Evolutionary conservation across 2,797 vertebrate species (phyloP), one percentile per base, ranked within the genome.

Genomic region (Dromococcyx pavoninus): DNA sequence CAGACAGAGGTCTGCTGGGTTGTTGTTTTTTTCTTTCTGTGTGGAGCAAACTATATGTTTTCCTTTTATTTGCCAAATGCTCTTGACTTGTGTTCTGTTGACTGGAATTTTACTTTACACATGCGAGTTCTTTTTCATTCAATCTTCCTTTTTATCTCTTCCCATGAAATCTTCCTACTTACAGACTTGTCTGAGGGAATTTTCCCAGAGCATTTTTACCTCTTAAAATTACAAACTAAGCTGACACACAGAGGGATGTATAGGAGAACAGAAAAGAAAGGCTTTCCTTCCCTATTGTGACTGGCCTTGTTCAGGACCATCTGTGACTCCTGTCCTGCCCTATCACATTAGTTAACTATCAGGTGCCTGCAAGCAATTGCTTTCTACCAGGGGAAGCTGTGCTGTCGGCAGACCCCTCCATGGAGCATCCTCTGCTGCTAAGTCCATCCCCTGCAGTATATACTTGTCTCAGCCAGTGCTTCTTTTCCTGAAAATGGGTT

Each of bases 291-390:
- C 65, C 12, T 51, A 27, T 3, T 0, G 0, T 58, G 46, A 5
- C n/a, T 35, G 25, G 22, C 41, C 32, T 83, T 51, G 41, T 54
- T 53, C 19, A 48, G 39, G 35, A 24, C 30, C 62, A 30, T 21
- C 0, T 0, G 9, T 58, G 54, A 33, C 23, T 85, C 33, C 57
- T 51, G 71, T 35, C 44, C 58, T 56, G 15, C 39, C 61, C 48
- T 70, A 17, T 19, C 0, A 0, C 0, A 0, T 2, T 46, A 22
- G 18, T 11, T 53, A 48, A n/a, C 50, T 8, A 4, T 28, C 18
- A 46, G n/a, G 8, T 56, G 32, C 15, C 39, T 51, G 3, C 27
- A 46, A 71, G 24, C 4, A 7, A 18, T 28, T 22, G 13, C 69
- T 28, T 69, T 58, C 60, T 85, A 9, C 12, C 46, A 24, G 32